Evolutionary conservation across 2,113 vertebrate species (phyloP), one percentile per base, ranked within the genome.

Genomic region (Manacus vitellinus): DNA sequence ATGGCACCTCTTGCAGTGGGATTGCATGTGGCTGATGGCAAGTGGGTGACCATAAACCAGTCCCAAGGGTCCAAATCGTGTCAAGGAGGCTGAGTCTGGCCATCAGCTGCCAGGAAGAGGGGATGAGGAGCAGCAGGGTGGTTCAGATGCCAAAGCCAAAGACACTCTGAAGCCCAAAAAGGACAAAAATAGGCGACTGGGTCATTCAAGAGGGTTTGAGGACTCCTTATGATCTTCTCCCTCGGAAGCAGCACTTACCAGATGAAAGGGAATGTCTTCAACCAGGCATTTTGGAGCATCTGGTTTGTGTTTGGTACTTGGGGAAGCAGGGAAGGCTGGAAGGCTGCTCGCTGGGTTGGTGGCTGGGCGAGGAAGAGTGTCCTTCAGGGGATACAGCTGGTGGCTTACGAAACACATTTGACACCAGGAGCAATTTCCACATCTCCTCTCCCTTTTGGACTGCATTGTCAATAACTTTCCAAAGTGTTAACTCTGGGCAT

Each of bases 191-290:
- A 39, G 41, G 82, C 86, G 43, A 49, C 31, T 20, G 25, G 85
- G 33, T 78, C 27, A 20, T 61, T 92, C 22, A 49, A 2, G 85
- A 72, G 37, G 20, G 25, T 79, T 88, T 91, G 56, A 72, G 56
- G 37, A 68, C 12, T 1, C 4, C 24, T 88, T 74, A 66, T 47
- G 28, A 59, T 84, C 55, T 59, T 92, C 55, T 94, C 12, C 14
- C 31, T 92, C 11, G 3, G 73, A 90, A 94, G 76, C 56, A 78
- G 88, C 85, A 91, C 56, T 96, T 95, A 81, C 35, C 52, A 90
- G 88, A 93, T 94, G 94, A 90, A 94, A 94, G 79, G 73, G 51
- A 89, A 89, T 14, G 6, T 86, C 88, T 93, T 88, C 8, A 3
- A 80, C 41, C 52, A 58, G 76, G 70, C 52, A 0, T 65, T 88